Conservation (phyloP, 92 coral and sea anemone genomes). For the Siderastrea siderea region DNA sequence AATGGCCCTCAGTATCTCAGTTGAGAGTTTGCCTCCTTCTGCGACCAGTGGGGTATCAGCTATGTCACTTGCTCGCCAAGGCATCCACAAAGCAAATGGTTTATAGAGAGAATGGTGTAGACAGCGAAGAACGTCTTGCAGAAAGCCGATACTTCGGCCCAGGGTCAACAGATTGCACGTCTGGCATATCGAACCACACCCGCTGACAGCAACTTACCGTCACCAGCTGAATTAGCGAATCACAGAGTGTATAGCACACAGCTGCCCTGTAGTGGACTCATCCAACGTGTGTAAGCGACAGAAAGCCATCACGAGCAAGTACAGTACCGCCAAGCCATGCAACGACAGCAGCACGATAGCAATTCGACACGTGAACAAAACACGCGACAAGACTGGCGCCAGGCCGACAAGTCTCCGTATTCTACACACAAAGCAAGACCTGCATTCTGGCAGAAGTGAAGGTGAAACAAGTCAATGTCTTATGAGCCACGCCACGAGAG, state of each 20-base stretch:
- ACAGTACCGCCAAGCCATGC: slow-evolving; percentile 47
- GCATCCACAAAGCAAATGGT: too few species aligned
- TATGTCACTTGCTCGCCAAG: too few species aligned
- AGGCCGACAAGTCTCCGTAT: slow-evolving; percentile 63
- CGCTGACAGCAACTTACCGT: slow-evolving; percentile 47
- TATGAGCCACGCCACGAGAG: too few species aligned
- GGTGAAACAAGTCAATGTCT: too few species aligned
- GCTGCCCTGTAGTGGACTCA: slow-evolving; percentile 67
- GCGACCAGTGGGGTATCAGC: too few species aligned
- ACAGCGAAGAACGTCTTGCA: too few species aligned
- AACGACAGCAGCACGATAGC: slow-evolving; percentile 38
- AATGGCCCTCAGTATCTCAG: too few species aligned
- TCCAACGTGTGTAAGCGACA: slow-evolving; percentile 31
- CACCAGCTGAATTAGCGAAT: slow-evolving; percentile 54
- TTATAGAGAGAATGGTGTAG: too few species aligned
- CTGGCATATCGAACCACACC: slow-evolving; percentile 58
- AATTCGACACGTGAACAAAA: slow-evolving; percentile 33
- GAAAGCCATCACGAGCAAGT: slow-evolving; percentile 43
- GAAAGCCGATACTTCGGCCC: slow-evolving; percentile 12
- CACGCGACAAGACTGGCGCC: slow-evolving; percentile 8
- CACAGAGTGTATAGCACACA: slow-evolving; percentile 56
- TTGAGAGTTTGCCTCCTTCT: too few species aligned
- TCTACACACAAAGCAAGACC: not conserved
- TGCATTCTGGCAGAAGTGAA: too few species aligned
- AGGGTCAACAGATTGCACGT: slow-evolving; percentile 59